Percentiles rank a stretch among this genome's conserved stretches.
phyloP scores from a whole-genome alignment of 2,888 invertebrate genomes.

The Papilio protenor region DNA sequence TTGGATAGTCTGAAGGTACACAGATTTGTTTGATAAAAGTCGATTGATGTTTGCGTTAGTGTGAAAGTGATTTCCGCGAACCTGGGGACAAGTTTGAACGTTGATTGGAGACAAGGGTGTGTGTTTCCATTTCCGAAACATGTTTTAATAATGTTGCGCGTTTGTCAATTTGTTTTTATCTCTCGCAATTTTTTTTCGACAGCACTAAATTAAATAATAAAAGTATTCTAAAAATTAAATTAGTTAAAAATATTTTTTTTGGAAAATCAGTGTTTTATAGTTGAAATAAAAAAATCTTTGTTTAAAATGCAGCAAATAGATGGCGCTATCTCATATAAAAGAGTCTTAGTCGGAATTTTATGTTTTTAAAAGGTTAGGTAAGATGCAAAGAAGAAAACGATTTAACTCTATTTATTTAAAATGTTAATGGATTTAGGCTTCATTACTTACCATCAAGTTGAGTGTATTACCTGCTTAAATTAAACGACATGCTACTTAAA shows the following conservation, averaged over 20 bases:
- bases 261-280: too few species aligned
- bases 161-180: neutral
- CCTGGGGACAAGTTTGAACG: slow-evolving; percentile 1
- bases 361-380: too few species aligned
- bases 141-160: neutral
- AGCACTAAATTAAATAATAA: too few species aligned
- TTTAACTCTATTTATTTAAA: neutral
- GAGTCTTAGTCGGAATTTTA: too few species aligned
- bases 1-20: slow-evolving; percentile 9
- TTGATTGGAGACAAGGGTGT: neutral
- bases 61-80: slow-evolving; percentile 16
- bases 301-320: too few species aligned
- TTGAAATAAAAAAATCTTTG: too few species aligned
- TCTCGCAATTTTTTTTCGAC: too few species aligned
- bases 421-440: neutral
- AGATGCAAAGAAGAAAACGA: neutral
- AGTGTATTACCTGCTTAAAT: neutral
- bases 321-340: too few species aligned
- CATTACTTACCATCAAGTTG: neutral
- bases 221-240: too few species aligned
- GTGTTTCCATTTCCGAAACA: neutral
- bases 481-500: neutral
- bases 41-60: slow-evolving; percentile 29
- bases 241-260: too few species aligned
- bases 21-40: slow-evolving; percentile 25